These are phyloP conservation scores for Synanceia verrucosa DNA, from an alignment of 2,797 vertebrate genomes.

Conservation along the genomic window DNA sequence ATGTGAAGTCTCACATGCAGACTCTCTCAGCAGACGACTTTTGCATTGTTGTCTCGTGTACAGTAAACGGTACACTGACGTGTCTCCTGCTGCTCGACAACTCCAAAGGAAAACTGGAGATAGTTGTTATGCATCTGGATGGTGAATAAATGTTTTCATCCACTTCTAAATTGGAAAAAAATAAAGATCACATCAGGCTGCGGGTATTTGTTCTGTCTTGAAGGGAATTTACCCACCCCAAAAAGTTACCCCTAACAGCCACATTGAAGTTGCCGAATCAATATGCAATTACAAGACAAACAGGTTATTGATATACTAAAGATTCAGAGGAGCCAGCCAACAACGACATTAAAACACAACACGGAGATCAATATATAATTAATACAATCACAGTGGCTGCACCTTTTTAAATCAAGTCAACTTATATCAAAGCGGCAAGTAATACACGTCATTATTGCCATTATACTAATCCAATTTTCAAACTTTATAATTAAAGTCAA, in stretches of 20 bases:
- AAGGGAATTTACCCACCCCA: constrained; percentile 20
- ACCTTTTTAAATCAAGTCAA: background rate
- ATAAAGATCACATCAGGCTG: constrained; percentile 42
- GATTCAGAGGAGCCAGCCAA: constrained; percentile 60
- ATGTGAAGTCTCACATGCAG: constrained; percentile 72
- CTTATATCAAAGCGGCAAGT: background rate
- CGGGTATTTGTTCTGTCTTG: constrained; percentile 24
- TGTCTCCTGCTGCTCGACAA: constrained; percentile 39
- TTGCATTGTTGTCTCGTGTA: constrained; percentile 38
- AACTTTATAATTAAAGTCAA: background rate
- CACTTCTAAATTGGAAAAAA: constrained; percentile 34
- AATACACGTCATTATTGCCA: background rate
- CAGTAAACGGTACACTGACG: constrained; percentile 28
- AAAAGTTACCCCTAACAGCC: constrained; percentile 47
- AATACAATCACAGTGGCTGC: constrained; percentile 53
- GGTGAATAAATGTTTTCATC: constrained; percentile 37
- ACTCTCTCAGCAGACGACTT: constrained; percentile 44
- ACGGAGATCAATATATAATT: constrained; percentile 72
- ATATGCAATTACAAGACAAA: constrained; percentile 84
- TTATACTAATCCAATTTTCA: background rate
- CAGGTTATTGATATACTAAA: constrained; percentile 78
- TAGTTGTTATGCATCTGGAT: constrained; percentile 40
- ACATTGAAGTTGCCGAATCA: constrained; percentile 68
- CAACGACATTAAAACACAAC: constrained; percentile 67
- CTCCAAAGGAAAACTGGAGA: constrained; percentile 38